A percentile compares a stretch with the other conserved stretches of the same genome.
Conservation (phyloP, 1,140 invertebrate species). For the Metopolophium dirhodum region DNA sequence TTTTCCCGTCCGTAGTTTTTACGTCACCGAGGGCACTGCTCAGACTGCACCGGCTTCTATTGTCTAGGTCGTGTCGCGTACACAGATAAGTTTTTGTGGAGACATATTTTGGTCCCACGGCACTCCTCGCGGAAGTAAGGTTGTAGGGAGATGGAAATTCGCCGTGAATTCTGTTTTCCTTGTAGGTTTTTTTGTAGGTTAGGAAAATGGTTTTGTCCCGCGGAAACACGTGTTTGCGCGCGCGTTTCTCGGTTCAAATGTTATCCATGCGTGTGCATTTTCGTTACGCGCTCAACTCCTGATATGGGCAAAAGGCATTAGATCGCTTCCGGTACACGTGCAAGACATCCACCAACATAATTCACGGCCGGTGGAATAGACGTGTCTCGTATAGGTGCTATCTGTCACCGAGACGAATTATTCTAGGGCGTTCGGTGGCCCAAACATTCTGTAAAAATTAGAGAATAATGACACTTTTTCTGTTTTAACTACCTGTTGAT, state of each 20-base stretch:
- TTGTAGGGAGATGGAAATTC: neutral
- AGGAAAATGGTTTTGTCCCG: neutral
- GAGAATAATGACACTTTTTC: neutral
- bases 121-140: neutral
- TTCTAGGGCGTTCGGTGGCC: neutral
- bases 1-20: neutral
- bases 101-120: neutral
- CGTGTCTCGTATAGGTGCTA: neutral
- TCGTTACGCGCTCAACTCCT: neutral
- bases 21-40: neutral
- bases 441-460: neutral
- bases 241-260: neutral
- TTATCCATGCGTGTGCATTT: neutral
- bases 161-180: neutral
- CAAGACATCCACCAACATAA: neutral
- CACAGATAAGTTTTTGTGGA: neutral
- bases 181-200: neutral
- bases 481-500: neutral
- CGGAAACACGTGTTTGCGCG: neutral
- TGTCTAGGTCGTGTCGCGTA: neutral
- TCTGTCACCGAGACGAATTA: neutral
- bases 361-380: neutral
- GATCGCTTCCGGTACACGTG: neutral
- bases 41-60: neutral
- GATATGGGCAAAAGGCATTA: neutral